Evolutionary conservation across 2,797 vertebrate species (phyloP).

Genomic region (Sebastes miniatus): DNA sequence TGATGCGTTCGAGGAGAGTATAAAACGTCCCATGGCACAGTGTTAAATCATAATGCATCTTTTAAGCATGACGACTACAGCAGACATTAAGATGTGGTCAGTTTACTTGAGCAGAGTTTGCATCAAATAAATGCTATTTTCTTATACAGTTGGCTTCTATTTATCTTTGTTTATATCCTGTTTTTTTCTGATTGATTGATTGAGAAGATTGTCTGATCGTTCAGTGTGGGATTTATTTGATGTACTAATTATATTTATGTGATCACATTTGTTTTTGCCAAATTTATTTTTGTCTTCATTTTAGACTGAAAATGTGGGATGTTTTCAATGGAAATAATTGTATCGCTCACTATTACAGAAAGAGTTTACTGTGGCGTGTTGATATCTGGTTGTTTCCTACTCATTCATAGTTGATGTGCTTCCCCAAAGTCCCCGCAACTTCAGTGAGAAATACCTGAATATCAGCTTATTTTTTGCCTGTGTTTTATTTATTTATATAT

Average conservation of each 20-base stretch:
- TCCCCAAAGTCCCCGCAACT: not conserved
- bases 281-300: not conserved
- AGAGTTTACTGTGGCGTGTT: not conserved
- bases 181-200: not conserved
- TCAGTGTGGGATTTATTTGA: not conserved
- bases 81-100: conserved; percentile 10
- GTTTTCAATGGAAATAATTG: not conserved
- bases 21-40: not conserved
- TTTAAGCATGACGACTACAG: conserved; percentile 16
- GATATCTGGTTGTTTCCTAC: not conserved
- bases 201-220: not conserved
- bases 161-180: not conserved
- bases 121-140: conserved; percentile 76
- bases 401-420: not conserved
- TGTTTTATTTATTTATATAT: too few species aligned
- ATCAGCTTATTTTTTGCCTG: not conserved
- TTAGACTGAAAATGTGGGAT: not conserved
- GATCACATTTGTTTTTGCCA: not conserved
- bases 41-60: conserved; percentile 24
- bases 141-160: conserved; percentile 15
- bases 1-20: not conserved
- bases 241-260: not conserved
- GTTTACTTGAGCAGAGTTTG: conserved; percentile 31
- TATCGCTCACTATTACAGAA: not conserved
- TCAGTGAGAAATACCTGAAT: not conserved